phyloP scores from a whole-genome alignment of 2,797 vertebrate genomes.

The Australoheros facetus region DNA sequence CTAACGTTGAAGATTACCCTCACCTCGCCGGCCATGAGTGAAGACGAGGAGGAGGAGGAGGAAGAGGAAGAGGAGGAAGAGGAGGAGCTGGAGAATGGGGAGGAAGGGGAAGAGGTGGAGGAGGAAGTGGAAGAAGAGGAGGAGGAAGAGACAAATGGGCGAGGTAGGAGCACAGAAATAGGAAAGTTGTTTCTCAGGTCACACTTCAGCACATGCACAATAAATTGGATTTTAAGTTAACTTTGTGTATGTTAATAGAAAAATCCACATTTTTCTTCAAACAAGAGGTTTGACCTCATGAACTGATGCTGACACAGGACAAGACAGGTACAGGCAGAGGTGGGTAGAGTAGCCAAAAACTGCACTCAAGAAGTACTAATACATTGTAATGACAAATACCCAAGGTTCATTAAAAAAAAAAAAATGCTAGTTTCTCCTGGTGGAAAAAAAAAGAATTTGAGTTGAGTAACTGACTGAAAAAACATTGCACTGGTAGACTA shows the following conservation, averaged over 20 bases:
- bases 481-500: too few relatives aligned
- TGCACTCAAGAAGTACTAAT: not conserved
- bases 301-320: conserved; percentile 22
- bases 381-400: not conserved
- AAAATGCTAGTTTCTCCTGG: too few relatives aligned
- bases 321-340: conserved; percentile 35
- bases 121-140: conserved; percentile 14
- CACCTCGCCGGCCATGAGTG: conserved; percentile 93
- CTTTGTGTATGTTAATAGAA: not conserved
- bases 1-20: conserved; percentile 95
- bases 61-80: conserved; percentile 18
- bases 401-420: not conserved
- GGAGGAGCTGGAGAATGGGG: conserved; percentile 14
- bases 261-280: conserved; percentile 9
- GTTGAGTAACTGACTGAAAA: not conserved
- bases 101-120: conserved; percentile 11
- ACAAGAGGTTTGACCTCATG: conserved; percentile 32
- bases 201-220: not conserved
- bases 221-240: not conserved
- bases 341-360: conserved; percentile 3
- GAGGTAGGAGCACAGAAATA: conserved; percentile 57
- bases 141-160: conserved; percentile 52
- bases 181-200: conserved; percentile 2
- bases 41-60: conserved; percentile 85
- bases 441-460: not conserved